Percentiles rank a stretch among this genome's conserved stretches.
These are phyloP conservation scores for Ceratina australensis DNA, from an alignment of 1,140 invertebrate species.

Conservation along the genomic window DNA sequence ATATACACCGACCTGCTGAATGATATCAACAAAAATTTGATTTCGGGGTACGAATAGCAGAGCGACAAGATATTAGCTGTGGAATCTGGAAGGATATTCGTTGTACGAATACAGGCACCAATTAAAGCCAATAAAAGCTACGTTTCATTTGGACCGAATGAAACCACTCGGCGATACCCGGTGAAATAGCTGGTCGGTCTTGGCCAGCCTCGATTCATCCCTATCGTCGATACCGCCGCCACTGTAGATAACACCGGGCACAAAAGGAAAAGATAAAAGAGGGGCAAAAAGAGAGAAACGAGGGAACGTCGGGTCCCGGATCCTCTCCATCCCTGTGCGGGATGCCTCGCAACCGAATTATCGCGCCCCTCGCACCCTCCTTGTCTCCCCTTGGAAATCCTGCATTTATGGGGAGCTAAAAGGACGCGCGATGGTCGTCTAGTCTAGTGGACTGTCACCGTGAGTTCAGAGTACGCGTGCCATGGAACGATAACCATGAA, in stretches of 20 bases:
- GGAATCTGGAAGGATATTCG: background rate
- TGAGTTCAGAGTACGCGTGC: conserved; percentile 7
- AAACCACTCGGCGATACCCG: background rate
- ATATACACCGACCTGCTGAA: no score
- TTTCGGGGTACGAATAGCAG: no score
- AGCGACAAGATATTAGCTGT: no score
- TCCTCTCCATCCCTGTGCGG: background rate
- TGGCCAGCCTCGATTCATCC: background rate
- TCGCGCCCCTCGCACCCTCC: background rate
- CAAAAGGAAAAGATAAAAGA: conserved; percentile 17
- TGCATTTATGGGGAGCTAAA: background rate
- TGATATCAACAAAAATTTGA: background rate
- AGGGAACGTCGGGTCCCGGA: background rate
- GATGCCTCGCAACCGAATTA: conserved; percentile 18
- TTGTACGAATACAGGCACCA: background rate
- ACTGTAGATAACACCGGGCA: background rate
- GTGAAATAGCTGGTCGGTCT: conserved; percentile 9
- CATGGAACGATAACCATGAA: conserved; percentile 52
- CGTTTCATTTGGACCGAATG: conserved; percentile 2
- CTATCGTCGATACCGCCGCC: background rate
- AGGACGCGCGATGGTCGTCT: background rate
- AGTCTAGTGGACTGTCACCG: conserved; percentile 7
- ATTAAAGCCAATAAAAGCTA: conserved; percentile 33
- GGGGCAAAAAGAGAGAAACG: background rate
- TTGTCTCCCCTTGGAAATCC: background rate